Evolutionary conservation across 2,113 vertebrate species (phyloP).

Genomic region (Xiphophorus hellerii): DNA sequence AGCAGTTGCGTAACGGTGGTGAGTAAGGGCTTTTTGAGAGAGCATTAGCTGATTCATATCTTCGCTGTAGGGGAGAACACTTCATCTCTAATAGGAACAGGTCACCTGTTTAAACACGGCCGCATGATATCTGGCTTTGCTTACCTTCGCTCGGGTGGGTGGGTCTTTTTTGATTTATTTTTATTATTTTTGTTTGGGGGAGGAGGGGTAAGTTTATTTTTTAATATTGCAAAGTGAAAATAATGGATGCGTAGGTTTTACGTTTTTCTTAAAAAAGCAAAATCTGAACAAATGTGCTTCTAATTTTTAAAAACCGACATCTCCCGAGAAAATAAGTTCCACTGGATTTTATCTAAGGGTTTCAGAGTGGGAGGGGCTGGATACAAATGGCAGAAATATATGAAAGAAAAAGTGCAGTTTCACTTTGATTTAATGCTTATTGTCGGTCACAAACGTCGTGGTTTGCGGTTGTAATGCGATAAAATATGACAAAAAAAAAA

Average conservation of each 20-base stretch:
- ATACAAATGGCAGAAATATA: neutral
- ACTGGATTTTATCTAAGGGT: neutral
- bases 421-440: too few relatives aligned
- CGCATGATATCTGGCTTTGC: too few relatives aligned
- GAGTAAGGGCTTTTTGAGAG: neutral
- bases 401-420: neutral
- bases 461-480: neutral
- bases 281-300: too few relatives aligned
- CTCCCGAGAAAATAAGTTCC: neutral
- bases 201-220: too few relatives aligned
- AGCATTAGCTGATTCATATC: neutral
- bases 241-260: too few relatives aligned
- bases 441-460: neutral
- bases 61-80: neutral
- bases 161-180: too few relatives aligned
- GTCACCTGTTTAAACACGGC: too few relatives aligned
- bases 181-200: too few relatives aligned
- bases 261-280: neutral
- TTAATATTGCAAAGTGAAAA: too few relatives aligned
- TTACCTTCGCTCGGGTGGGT: too few relatives aligned
- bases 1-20: slow-evolving; percentile 32
- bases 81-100: neutral
- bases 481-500: neutral
- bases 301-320: neutral
- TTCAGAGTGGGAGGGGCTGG: neutral